Percentiles rank a stretch among this genome's conserved stretches.
phyloP scores from a whole-genome alignment of 2,113 vertebrate species.

The Sinosuthora webbiana region DNA sequence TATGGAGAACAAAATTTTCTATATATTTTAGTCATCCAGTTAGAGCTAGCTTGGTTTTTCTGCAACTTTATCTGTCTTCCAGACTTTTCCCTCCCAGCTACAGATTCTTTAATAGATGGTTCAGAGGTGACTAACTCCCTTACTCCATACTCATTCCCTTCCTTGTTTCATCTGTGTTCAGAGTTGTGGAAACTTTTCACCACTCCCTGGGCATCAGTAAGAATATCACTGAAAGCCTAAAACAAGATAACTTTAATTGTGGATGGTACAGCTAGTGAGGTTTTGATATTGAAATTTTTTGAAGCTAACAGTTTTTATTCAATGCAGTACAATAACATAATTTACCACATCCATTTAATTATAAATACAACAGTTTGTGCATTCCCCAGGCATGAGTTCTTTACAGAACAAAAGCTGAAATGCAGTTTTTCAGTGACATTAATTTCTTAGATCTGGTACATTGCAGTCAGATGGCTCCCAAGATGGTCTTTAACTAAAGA shows the following conservation, averaged over 20 bases:
- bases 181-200: background rate
- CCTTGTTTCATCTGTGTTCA: background rate
- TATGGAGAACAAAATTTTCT: background rate
- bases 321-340: background rate
- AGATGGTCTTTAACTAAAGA: background rate
- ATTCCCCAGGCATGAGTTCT: background rate
- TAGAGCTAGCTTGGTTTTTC: background rate
- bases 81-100: background rate
- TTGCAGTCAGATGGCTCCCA: background rate
- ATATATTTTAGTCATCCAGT: background rate
- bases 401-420: background rate
- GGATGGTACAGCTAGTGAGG: background rate
- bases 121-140: background rate
- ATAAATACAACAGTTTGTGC: background rate
- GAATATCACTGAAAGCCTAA: background rate
- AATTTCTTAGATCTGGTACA: background rate
- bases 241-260: background rate
- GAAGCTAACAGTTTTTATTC: background rate
- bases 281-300: background rate
- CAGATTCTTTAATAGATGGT: background rate
- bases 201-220: background rate
- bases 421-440: background rate
- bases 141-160: background rate
- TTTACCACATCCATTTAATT: background rate
- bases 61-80: background rate